Base-by-base conservation (phyloP, 1,140 invertebrate species). In the Goniozus legneri region DNA sequence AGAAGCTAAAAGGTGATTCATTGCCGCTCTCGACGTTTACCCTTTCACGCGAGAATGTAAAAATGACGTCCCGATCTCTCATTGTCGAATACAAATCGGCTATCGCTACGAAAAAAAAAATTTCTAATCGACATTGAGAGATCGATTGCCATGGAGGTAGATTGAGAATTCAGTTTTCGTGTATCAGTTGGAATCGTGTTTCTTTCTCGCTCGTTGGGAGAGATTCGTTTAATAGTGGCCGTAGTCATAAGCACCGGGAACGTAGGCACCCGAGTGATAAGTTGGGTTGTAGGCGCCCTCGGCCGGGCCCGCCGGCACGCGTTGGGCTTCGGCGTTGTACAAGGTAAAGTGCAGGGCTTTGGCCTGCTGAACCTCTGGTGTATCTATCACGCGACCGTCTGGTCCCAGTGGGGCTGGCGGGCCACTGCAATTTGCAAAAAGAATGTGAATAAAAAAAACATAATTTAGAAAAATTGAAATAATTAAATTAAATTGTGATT, bases 311-410 rank as follows among this genome's bases (percentile, higher is more conserved):
- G 71, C 66, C 36, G 77, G 75, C 35, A 75, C 71, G 39, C 72
- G 69, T 37, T 71, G 68, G 1, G 78, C 80, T 45, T 79, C 79
- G 19, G 80, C 79, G 46, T 77, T 79, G 52, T 64, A 74, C 4
- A 82, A 74, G 10, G 80, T 77, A 67, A 79, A 82, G 56, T 84
- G 83, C 31, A 79, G 71, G 1, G 77, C 77, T 56, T 82, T 83
- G 21, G 83, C 83, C 27, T 79, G 78, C 39, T 81, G 77, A 3
- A 84, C 83, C 61, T 84, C 83, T 37, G 81, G 77, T 2, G 82
- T 84, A 54, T 85, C 82, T 2, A 82, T 64, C 15, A 82, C 81
- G 3, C 81, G 73, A 10, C 79, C 80, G 27, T 79, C 78, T 3
- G 78, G 70, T 12, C 77, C 79, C 8, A 79, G 47, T 3, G 78